Conservation (phyloP, 2,113 vertebrate genomes). For the Myotis brandtii region DNA sequence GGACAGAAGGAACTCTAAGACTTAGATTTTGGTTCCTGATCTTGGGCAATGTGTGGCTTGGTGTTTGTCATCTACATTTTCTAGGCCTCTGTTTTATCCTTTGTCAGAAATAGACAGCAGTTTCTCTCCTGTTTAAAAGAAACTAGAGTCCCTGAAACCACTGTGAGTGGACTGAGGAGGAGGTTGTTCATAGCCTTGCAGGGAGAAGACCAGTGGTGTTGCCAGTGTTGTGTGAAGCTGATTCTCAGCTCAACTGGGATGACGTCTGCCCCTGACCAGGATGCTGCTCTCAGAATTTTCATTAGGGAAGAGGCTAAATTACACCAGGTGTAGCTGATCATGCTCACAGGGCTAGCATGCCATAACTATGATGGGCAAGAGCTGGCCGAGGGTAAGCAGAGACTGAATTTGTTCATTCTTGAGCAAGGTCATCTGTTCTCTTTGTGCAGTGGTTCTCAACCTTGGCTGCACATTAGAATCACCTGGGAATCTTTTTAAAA, state of each 20-base stretch:
- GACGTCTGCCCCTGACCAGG: neutral
- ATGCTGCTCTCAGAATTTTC: neutral
- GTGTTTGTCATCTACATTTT: no score
- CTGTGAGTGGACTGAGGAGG: fast-evolving
- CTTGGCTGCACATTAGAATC: no score
- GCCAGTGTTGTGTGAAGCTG: neutral
- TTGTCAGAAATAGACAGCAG: neutral
- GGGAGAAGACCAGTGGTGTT: neutral
- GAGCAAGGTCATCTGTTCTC: neutral
- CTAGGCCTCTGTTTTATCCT: neutral
- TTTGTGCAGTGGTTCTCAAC: no score
- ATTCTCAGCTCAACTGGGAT: neutral
- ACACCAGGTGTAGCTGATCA: no score
- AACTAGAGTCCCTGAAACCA: no score
- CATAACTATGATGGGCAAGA: neutral
- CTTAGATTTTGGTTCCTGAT: neutral
- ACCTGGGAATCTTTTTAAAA: no score
- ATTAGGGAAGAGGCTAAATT: neutral
- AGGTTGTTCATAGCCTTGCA: fast-evolving
- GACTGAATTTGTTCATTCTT: neutral
- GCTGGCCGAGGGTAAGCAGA: neutral
- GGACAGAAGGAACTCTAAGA: neutral
- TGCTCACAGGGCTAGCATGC: neutral
- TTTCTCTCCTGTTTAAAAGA: neutral
- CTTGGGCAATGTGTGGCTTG: neutral